These are phyloP conservation scores for Falcaria lacertinaria DNA, from an alignment of 2,888 invertebrate genomes.

Conservation along the genomic window DNA sequence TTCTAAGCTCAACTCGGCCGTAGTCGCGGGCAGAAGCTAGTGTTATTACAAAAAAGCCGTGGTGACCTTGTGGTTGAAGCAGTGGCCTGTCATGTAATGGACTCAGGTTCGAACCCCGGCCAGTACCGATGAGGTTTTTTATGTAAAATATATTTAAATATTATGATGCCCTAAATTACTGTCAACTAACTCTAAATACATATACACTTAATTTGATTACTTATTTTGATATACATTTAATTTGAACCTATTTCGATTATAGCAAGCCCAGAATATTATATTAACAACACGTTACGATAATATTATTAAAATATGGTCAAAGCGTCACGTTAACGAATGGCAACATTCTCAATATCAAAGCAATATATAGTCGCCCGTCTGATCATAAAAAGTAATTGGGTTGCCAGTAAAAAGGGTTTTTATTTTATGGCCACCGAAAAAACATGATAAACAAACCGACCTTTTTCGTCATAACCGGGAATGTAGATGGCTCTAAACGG, in stretches of 20 bases:
- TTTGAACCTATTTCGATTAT: neutral
- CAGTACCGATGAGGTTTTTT: too few species aligned
- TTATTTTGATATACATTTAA: too few species aligned
- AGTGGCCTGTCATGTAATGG: too few species aligned
- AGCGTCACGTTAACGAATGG: conserved; percentile 45
- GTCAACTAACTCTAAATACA: too few species aligned
- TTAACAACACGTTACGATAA: conserved; percentile 20
- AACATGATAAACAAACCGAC: conserved; percentile 69
- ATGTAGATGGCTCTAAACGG: conserved; percentile 14
- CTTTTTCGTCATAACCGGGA: conserved; percentile 45
- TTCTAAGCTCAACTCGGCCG: too few species aligned
- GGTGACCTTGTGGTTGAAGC: too few species aligned
- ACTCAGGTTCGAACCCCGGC: too few species aligned
- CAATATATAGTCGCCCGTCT: conserved; percentile 64
- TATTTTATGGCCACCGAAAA: conserved; percentile 68
- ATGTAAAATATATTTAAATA: too few species aligned
- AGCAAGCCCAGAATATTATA: conserved; percentile 15
- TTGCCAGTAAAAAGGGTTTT: conserved; percentile 73
- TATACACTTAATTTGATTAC: too few species aligned
- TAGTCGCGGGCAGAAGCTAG: too few species aligned
- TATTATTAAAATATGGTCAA: conserved; percentile 31
- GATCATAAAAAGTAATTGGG: conserved; percentile 77
- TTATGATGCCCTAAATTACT: too few species aligned
- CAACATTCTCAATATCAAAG: conserved; percentile 59
- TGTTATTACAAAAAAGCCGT: too few species aligned